phyloP scores from a whole-genome alignment of 2,113 vertebrate species.

The Edolisoma coerulescens region DNA sequence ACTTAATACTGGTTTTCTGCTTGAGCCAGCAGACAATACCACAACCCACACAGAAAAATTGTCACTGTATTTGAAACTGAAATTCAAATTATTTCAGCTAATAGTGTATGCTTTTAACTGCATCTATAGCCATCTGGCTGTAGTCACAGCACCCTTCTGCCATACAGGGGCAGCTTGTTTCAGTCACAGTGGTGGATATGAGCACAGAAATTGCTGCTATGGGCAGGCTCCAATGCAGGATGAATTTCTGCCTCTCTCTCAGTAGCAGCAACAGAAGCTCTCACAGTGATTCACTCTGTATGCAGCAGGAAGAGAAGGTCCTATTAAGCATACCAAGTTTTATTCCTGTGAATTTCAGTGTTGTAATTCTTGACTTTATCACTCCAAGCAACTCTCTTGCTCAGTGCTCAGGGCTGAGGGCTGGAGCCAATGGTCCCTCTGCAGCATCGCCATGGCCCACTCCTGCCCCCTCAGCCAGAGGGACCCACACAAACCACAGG shows the following conservation, averaged over 20 bases:
- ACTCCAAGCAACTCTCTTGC: fast-evolving
- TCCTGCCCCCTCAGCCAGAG: not conserved
- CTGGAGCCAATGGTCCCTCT: fast-evolving
- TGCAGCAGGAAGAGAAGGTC: not conserved
- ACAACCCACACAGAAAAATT: not conserved
- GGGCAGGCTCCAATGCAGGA: not conserved
- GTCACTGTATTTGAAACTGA: not conserved
- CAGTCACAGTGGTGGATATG: not conserved
- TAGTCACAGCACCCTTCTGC: not conserved
- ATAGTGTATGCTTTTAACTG: not conserved
- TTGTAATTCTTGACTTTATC: not conserved
- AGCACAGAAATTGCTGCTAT: not conserved
- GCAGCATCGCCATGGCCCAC: fast-evolving
- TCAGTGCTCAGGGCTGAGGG: not conserved
- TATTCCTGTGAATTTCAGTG: not conserved
- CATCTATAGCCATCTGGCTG: not conserved
- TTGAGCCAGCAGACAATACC: not conserved
- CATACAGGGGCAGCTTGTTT: not conserved
- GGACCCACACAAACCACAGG: not conserved
- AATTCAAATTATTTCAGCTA: not conserved
- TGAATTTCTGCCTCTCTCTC: not conserved
- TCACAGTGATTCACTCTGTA: not conserved
- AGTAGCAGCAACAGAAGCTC: not conserved
- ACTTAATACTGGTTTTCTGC: not conserved
- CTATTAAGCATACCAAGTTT: not conserved